Percentiles rank a stretch among this genome's conserved stretches.
Evolutionary conservation across 2,888 invertebrate genomes (phyloP).

Genomic region (Drosophila formosana): DNA sequence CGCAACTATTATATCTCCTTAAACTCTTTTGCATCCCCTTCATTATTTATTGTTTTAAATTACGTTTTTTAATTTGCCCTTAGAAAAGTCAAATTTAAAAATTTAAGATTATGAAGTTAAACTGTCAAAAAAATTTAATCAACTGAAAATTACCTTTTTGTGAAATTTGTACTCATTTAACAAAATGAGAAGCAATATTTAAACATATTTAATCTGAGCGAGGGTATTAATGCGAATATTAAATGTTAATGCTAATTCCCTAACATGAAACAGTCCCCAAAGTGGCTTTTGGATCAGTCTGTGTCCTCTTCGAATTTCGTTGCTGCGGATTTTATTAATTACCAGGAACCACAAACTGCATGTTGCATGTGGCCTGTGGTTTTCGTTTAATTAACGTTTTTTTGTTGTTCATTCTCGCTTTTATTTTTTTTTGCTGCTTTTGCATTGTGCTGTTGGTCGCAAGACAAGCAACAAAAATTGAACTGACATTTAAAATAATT

Average conservation of each 20-base stretch:
- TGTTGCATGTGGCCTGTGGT: conserved; percentile 60
- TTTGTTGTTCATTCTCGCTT: conserved; percentile 25
- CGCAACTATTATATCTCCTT: too few relatives aligned
- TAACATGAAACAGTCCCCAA: conserved; percentile 49
- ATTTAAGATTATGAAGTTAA: background rate
- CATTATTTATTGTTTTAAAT: too few relatives aligned
- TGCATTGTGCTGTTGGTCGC: conserved; percentile 18
- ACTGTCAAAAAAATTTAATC: too few relatives aligned
- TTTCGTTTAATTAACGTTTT: conserved; percentile 74
- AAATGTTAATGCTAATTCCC: conserved; percentile 59
- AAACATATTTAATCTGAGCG: background rate
- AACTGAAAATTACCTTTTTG: too few relatives aligned
- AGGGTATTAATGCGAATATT: conserved; percentile 50
- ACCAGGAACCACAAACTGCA: conserved; percentile 68
- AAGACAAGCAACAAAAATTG: conserved; percentile 31
- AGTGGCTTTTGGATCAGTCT: conserved; percentile 51
- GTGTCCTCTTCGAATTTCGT: conserved; percentile 20
- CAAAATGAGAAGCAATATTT: background rate
- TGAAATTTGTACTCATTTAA: too few relatives aligned
- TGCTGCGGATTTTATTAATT: conserved; percentile 67
- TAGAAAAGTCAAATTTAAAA: too few relatives aligned
- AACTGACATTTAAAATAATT: conserved; percentile 69
- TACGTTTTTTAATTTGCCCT: too few relatives aligned
- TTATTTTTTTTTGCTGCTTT: conserved; percentile 28
- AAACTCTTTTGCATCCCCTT: too few relatives aligned